Percentiles rank a stretch among this genome's conserved stretches.
Evolutionary conservation across 2,888 invertebrate species (phyloP).

Genomic region (Agrochola circellaris): DNA sequence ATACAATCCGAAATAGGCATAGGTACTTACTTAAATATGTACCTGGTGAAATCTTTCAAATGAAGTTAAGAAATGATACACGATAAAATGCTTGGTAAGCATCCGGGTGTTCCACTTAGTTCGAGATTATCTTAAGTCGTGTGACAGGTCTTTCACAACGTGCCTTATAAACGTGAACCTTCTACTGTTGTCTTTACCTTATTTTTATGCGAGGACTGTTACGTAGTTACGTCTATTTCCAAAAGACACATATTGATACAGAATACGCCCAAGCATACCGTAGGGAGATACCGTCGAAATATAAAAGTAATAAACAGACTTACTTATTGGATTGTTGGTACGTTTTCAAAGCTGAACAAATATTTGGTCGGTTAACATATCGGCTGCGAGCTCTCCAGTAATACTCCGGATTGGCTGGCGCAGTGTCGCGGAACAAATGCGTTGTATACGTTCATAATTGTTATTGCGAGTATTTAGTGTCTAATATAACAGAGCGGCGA

Average conservation of each 20-base stretch:
- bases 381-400: constrained; percentile 4
- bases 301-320: constrained; percentile 30
- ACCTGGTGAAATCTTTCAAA: neutral
- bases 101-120: too few relatives aligned
- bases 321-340: constrained; percentile 34
- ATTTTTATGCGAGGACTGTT: constrained; percentile 4
- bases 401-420: constrained; percentile 25
- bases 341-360: constrained; percentile 41
- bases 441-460: constrained; percentile 42
- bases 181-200: constrained; percentile 1
- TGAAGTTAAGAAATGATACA: neutral
- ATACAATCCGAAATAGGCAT: neutral
- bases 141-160: neutral
- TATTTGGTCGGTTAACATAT: constrained; percentile 34
- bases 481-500: constrained; percentile 23
- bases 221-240: constrained; percentile 24
- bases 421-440: constrained; percentile 34
- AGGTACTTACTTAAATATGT: neutral
- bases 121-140: neutral
- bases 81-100: too few relatives aligned
- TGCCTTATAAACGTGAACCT: neutral
- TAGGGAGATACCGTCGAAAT: constrained; percentile 18
- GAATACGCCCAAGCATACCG: constrained; percentile 5
- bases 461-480: constrained; percentile 44
- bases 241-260: constrained; percentile 34